A percentile compares a stretch with the other conserved stretches of the same genome.
Evolutionary conservation across 2,888 invertebrate genomes (phyloP).

Genomic region (Habrosyne pyritoides): DNA sequence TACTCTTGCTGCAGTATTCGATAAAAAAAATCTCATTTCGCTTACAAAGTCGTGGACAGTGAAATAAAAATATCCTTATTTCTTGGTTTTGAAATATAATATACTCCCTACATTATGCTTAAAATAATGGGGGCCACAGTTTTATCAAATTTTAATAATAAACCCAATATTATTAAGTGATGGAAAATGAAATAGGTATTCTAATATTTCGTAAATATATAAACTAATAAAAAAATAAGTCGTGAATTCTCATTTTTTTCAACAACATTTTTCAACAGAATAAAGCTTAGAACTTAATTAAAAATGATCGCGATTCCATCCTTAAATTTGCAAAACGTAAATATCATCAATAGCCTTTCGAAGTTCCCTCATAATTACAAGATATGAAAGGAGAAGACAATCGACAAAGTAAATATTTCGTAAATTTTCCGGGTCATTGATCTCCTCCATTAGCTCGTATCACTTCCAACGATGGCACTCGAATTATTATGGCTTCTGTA

Average conservation of each 20-base stretch:
- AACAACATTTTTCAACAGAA: too few relatives aligned
- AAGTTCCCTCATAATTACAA: constrained; percentile 16
- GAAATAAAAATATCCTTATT: too few relatives aligned
- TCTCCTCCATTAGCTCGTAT: constrained; percentile 33
- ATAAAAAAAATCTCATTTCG: constrained; percentile 30
- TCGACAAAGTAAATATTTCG: constrained; percentile 30
- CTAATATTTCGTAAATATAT: too few relatives aligned
- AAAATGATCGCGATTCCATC: too few relatives aligned
- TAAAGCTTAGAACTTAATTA: too few relatives aligned
- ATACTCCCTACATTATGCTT: neutral
- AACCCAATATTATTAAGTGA: too few relatives aligned
- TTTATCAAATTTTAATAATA: too few relatives aligned
- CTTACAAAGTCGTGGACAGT: constrained; percentile 14
- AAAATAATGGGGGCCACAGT: too few relatives aligned
- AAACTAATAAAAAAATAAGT: too few relatives aligned
- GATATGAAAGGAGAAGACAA: constrained; percentile 23
- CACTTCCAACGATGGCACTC: constrained; percentile 12
- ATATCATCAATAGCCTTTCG: neutral
- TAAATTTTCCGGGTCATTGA: constrained; percentile 33
- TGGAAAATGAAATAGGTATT: too few relatives aligned
- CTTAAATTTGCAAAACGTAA: constrained; percentile 12
- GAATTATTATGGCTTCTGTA: neutral
- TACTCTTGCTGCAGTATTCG: constrained; percentile 25
- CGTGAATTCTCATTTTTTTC: too few relatives aligned
- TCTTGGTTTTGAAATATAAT: too few relatives aligned